Percentiles rank a stretch among this genome's conserved stretches.
Evolutionary conservation across 2,113 vertebrate species (phyloP).

Genomic region (Terrapene triunguis): DNA sequence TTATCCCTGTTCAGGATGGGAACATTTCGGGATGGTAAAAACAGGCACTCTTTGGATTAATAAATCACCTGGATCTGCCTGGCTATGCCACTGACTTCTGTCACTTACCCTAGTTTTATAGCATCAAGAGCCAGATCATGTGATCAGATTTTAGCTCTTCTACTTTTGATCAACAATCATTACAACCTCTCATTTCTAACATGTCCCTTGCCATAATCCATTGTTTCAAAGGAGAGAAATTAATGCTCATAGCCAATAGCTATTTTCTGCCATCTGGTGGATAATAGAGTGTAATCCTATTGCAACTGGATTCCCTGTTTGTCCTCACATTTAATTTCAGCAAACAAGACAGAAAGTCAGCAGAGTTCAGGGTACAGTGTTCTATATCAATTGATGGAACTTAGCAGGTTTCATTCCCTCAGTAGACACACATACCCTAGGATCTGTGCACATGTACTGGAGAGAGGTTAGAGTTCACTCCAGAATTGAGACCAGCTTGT

Average conservation of each 20-base stretch:
- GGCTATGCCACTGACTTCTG: background rate
- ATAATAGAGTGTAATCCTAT: background rate
- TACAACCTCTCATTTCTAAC: background rate
- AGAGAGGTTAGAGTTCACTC: background rate
- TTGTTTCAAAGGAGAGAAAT: background rate
- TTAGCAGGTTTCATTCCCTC: fast-evolving
- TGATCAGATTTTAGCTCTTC: background rate
- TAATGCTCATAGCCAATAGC: fast-evolving
- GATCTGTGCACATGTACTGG: background rate
- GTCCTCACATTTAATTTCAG: background rate
- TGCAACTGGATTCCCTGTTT: background rate
- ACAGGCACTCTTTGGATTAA: background rate
- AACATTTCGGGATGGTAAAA: background rate
- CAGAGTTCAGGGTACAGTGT: background rate
- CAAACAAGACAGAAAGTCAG: background rate
- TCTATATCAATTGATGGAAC: fast-evolving
- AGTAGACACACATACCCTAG: fast-evolving
- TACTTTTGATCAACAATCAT: background rate
- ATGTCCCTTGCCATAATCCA: fast-evolving
- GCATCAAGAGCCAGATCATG: background rate
- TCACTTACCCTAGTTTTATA: background rate
- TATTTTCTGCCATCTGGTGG: conserved; percentile 24
- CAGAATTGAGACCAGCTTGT: background rate
- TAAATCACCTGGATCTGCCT: background rate
- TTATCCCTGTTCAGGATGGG: background rate